These are phyloP conservation scores for Sinonovacula constricta DNA, from an alignment of 1,140 invertebrate species.

Conservation along the genomic window DNA sequence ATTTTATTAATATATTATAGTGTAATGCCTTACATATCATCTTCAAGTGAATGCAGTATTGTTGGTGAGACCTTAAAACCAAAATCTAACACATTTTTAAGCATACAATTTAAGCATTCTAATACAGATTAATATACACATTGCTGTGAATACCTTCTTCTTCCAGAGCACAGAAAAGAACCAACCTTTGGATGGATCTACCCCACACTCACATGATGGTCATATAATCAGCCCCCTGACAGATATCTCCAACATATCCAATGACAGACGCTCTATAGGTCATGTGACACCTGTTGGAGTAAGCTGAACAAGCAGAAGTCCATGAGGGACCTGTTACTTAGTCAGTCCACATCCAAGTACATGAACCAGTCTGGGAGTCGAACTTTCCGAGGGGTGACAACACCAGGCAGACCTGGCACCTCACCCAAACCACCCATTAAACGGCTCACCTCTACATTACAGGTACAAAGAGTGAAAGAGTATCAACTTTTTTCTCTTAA, in stretches of 20 bases:
- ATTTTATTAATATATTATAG: too few species aligned
- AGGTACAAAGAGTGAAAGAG: too few species aligned
- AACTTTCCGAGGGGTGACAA: constrained; percentile 46
- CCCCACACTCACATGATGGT: too few species aligned
- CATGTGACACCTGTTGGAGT: not conserved
- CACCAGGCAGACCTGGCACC: not conserved
- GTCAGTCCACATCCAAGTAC: constrained; percentile 12
- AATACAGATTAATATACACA: too few species aligned
- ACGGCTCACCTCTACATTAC: constrained; percentile 71
- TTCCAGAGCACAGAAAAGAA: not conserved
- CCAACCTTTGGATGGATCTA: too few species aligned
- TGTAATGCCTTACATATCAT: too few species aligned
- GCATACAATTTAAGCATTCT: too few species aligned
- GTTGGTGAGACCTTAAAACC: too few species aligned
- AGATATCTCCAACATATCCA: constrained; percentile 14
- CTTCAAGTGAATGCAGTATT: too few species aligned
- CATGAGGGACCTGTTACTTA: constrained; percentile 51
- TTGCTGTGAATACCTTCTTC: not conserved
- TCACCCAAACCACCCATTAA: constrained; percentile 60
- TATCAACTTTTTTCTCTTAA: too few species aligned
- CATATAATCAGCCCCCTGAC: too few species aligned
- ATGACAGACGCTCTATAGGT: not conserved
- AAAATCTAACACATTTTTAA: too few species aligned
- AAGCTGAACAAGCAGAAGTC: constrained; percentile 40
- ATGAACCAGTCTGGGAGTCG: constrained; percentile 46